Base-by-base conservation (phyloP, 1,140 invertebrate genomes). In the Aphidius ervi region DNA sequence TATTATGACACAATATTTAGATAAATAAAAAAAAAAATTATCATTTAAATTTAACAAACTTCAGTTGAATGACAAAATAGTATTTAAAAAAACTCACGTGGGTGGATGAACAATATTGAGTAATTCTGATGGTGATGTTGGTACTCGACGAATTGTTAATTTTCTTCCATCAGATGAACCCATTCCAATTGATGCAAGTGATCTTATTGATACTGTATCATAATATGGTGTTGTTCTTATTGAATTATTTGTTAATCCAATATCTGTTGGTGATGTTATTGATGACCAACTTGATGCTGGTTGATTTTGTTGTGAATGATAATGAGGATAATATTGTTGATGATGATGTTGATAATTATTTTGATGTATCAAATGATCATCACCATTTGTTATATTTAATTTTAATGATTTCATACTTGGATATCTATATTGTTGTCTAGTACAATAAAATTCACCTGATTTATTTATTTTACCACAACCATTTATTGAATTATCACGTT, bases 101-200 rank as follows among this genome's bases (percentile, higher is more conserved):
- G 87, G 86, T 70, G 88, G 87, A 80, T 88, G 86, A 60, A 90
- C 87, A 76, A 91, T 85, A 78, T 89, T 90, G 73, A 92, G 87
- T 56, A 92, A 81, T 77, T 92, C 90, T 61, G 87, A 86, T 16
- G 90, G 90, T 63, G 90, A 90, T 31, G 89, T 91, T 47, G 90
- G 90, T 54, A 93, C 89, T 67, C 88, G 82, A 67, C 87, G 80
- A 61, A 93, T 89, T 64, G 90, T 89, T 81, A 93, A 84, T 80
- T 89, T 90, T 65, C 88, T 83, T n/a, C 91, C 91, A 76, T 93
- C 90, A 31, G 90, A 92, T 54, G 89, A 92, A 4, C 91, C 91
- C 85, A 93, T 87, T 39, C 90, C 90, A 63, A 93, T 89, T 39
- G 90, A 92, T 52, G 89, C 88, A 63, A 91, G 83, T 39, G 88